phyloP scores from a whole-genome alignment of 2,113 vertebrate species.

The Caracal caracal region DNA sequence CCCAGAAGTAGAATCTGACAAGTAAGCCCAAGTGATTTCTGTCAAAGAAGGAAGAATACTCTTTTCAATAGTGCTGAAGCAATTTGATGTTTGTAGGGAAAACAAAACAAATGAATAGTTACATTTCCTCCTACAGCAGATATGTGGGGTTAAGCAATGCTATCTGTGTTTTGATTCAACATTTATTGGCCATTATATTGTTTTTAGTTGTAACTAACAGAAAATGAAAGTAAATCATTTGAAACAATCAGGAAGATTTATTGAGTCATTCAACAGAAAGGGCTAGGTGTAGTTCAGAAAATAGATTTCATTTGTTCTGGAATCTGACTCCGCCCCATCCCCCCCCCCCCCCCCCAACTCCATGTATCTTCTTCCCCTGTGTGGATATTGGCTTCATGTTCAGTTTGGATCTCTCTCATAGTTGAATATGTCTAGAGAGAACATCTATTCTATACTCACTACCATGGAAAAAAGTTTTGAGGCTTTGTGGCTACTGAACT shows the following conservation, averaged over 20 bases:
- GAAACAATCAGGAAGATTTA: not conserved
- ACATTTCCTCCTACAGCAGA: not conserved
- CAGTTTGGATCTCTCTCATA: not conserved
- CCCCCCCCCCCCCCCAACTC: not conserved
- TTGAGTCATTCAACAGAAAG: not conserved
- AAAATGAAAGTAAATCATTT: not conserved
- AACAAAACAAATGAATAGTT: not conserved
- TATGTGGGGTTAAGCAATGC: not conserved
- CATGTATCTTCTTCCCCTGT: not conserved
- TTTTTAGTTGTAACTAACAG: not conserved
- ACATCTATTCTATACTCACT: fast-evolving
- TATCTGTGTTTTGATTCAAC: not conserved
- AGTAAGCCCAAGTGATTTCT: not conserved
- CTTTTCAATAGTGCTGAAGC: not conserved
- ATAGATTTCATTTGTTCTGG: not conserved
- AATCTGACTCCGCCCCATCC: not conserved
- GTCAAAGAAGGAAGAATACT: not conserved
- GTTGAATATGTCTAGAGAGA: not conserved
- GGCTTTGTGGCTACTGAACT: not conserved
- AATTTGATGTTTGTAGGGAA: not conserved
- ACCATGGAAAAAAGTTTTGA: not conserved
- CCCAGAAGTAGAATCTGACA: not conserved
- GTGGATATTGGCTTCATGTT: not conserved
- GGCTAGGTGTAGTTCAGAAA: not conserved
- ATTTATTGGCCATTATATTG: not conserved